Percentiles rank a stretch among this genome's conserved stretches.
These are phyloP conservation scores for Andrena bicolor DNA, from an alignment of 2,888 invertebrate species.

Conservation along the genomic window DNA sequence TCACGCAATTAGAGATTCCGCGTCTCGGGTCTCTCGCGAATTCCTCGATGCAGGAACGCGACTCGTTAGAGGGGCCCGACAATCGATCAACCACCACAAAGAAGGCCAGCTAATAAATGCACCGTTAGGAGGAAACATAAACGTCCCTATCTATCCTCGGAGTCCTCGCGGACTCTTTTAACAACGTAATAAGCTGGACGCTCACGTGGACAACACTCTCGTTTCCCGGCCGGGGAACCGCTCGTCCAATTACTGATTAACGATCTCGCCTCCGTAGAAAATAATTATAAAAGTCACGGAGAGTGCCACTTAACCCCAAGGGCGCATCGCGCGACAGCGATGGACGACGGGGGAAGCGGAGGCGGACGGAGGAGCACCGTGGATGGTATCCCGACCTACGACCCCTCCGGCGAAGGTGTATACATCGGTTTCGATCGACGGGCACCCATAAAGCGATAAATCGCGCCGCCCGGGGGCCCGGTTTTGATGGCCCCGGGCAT, in stretches of 20 bases:
- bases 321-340: slow-evolving; percentile 73
- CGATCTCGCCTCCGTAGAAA: slow-evolving; percentile 75
- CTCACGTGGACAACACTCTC: slow-evolving; percentile 57
- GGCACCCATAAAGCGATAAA: slow-evolving; percentile 81
- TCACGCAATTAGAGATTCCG: not conserved
- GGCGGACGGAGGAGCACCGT: not conserved
- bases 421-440: slow-evolving; percentile 66
- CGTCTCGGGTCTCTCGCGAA: no score
- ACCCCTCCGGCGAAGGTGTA: slow-evolving; percentile 43
- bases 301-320: slow-evolving; percentile 83
- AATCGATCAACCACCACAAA: slow-evolving; percentile 35
- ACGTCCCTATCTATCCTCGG: slow-evolving; percentile 41
- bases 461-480: slow-evolving; percentile 69
- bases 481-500: slow-evolving; percentile 38
- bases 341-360: not conserved
- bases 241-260: slow-evolving; percentile 77
- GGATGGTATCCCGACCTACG: slow-evolving; percentile 51
- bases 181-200: slow-evolving; percentile 64
- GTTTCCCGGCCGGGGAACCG: slow-evolving; percentile 64
- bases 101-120: slow-evolving; percentile 50
- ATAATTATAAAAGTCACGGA: slow-evolving; percentile 78
- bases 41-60: not conserved
- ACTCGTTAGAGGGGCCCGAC: slow-evolving; percentile 29
- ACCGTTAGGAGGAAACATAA: slow-evolving; percentile 65
- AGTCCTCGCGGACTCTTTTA: slow-evolving; percentile 49